Evolutionary conservation across 2,797 vertebrate species (phyloP).

Genomic region (Buphagus erythrorhynchus): DNA sequence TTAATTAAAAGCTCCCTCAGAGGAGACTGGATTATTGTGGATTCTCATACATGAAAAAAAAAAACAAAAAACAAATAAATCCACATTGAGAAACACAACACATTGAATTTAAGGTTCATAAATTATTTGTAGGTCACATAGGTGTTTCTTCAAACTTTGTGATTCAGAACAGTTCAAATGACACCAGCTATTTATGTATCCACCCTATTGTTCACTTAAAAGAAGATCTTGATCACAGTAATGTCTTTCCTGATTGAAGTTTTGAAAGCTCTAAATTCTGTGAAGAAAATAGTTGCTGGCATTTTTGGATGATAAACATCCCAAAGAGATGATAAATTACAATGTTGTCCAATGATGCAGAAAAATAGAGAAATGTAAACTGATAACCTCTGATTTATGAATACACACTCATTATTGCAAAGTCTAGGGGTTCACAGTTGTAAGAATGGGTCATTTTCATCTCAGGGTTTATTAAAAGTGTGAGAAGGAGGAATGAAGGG

Average conservation of each 20-base stretch:
- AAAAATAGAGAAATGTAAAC: constrained; percentile 21
- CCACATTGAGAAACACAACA: background rate
- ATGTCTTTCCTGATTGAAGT: background rate
- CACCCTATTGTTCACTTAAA: background rate
- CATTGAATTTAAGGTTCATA: background rate
- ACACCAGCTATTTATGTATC: background rate
- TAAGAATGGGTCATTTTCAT: background rate
- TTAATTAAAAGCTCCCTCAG: constrained; percentile 19
- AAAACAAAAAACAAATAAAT: background rate
- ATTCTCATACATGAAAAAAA: background rate
- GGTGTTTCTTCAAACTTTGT: background rate
- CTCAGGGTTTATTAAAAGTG: constrained; percentile 9
- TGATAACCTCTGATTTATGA: constrained; percentile 31
- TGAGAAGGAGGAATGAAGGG: background rate
- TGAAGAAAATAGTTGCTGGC: constrained; percentile 31
- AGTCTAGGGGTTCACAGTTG: background rate
- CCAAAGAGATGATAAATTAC: constrained; percentile 41
- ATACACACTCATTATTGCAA: background rate
- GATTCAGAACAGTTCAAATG: background rate
- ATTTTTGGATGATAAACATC: constrained; percentile 39
- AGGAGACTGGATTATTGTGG: background rate
- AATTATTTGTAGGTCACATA: background rate
- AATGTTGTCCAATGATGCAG: constrained; percentile 4
- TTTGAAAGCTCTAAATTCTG: constrained; percentile 6
- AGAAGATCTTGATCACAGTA: background rate